Conservation (phyloP, 2,797 vertebrate genomes). For the Cryptoprocta ferox region DNA sequence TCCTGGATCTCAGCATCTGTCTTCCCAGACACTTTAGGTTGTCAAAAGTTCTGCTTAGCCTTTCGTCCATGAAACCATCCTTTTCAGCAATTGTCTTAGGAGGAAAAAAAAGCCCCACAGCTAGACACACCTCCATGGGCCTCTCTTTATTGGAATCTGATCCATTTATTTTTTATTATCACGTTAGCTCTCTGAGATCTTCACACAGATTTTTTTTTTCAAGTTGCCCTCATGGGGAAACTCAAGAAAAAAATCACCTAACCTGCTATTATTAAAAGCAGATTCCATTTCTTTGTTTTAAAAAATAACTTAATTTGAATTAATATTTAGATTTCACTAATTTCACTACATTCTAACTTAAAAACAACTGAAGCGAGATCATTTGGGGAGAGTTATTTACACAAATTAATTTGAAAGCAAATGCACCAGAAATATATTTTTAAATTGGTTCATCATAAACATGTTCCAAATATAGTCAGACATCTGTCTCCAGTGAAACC, state of each 20-base stretch:
- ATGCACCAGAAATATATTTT: constrained; percentile 44
- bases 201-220: background rate
- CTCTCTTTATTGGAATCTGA: background rate
- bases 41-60: background rate
- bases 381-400: background rate
- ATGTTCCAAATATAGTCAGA: constrained; percentile 40
- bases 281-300: background rate
- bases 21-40: no score
- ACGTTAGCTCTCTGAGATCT: background rate
- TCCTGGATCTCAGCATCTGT: background rate
- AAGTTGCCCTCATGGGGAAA: background rate
- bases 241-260: background rate
- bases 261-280: background rate
- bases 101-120: background rate
- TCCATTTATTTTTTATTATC: background rate
- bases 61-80: background rate
- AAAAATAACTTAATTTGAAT: background rate
- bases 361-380: background rate
- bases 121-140: fast-evolving
- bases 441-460: constrained; percentile 35
- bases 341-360: background rate
- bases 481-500: constrained; percentile 49
- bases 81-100: background rate
- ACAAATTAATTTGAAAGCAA: constrained; percentile 38
- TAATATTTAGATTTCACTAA: background rate